Base-by-base conservation (phyloP, 2,888 invertebrate genomes). In the Lasius fuliginosus region DNA sequence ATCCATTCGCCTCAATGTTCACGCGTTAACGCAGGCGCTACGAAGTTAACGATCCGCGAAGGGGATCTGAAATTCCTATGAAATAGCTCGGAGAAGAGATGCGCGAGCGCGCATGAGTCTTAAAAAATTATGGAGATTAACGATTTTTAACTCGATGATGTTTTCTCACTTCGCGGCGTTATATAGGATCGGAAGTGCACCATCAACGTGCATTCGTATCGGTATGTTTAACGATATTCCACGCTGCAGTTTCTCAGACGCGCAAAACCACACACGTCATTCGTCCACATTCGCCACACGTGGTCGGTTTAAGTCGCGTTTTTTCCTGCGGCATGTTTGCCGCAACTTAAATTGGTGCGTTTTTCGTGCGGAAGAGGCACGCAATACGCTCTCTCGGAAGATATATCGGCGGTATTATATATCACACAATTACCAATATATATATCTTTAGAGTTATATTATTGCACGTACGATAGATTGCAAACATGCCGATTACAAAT, bases 221-320 rank as follows among this genome's bases (percentile, higher is more conserved):
- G 27, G 27, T 68, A 27, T 3, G 33, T 46, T 30, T 46, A 9
- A 5, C 9, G 8, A 67, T 49, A 53, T 46, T 68, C 68, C 33
- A n/a, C 49, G 33, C 33, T 69, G 68, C 42, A 53, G 30, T 53
- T 68, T 27, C 23, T 49, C 15, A 15, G 15, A 5, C n/a, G 18
- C 6, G 23, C 65, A 36, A 71, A 71, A n/a, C 33, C 36, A 33
- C 53, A 33, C 53, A 53, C n/a, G 18, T 69, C 53, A 46, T 68
- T 68, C 69, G 8, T 69, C n/a, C 18, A 11, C 68, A 69, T 69
- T 49, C n/a, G 49, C 49, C 33, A 53, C n/a, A 53, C 46, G 5
- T 30, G 23, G 23, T 49, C 49, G 33, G 12, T 23, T 56, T 49
- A 49, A 8, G 11, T 71, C 53, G 8, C 23, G n/a, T 56, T 71